Conservation (phyloP, 2,888 invertebrate genomes). For the Lymantria dispar region DNA sequence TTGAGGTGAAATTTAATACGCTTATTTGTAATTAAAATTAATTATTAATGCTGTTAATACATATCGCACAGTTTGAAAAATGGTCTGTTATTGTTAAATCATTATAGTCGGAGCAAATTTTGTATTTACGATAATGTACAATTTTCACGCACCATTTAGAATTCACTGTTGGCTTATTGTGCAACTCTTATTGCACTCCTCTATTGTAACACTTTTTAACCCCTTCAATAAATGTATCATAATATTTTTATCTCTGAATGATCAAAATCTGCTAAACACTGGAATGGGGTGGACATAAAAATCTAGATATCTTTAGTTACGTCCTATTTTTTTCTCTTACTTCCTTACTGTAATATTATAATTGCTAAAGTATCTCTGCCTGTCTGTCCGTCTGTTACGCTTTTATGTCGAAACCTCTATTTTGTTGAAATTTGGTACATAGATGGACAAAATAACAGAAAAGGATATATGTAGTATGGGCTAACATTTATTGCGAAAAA, state of each 20-base stretch:
- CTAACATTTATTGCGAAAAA: too few species aligned
- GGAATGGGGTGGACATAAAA: background rate
- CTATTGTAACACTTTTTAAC: slow-evolving; percentile 10
- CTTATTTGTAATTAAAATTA: too few species aligned
- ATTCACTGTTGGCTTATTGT: slow-evolving; percentile 47
- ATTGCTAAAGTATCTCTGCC: too few species aligned
- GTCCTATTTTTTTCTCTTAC: too few species aligned
- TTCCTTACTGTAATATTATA: too few species aligned
- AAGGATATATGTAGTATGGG: too few species aligned
- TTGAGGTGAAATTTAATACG: too few species aligned
- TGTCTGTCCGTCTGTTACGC: too few species aligned
- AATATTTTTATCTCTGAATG: background rate
- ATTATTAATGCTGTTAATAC: slow-evolving; percentile 10
- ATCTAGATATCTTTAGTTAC: too few species aligned
- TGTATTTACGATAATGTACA: slow-evolving; percentile 68
- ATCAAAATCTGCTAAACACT: background rate
- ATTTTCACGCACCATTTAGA: slow-evolving; percentile 67
- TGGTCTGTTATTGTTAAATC: slow-evolving; percentile 43
- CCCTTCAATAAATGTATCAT: background rate
- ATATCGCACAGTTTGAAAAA: slow-evolving; percentile 45
- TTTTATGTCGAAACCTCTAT: too few species aligned
- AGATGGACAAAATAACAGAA: too few species aligned
- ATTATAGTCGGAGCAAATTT: slow-evolving; percentile 44
- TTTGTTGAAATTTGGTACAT: too few species aligned
- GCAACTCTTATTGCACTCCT: slow-evolving; percentile 19